Evolutionary conservation across 2,797 vertebrate species (phyloP), one percentile per base, ranked within the genome.

Genomic region (Acridotheres tristis): DNA sequence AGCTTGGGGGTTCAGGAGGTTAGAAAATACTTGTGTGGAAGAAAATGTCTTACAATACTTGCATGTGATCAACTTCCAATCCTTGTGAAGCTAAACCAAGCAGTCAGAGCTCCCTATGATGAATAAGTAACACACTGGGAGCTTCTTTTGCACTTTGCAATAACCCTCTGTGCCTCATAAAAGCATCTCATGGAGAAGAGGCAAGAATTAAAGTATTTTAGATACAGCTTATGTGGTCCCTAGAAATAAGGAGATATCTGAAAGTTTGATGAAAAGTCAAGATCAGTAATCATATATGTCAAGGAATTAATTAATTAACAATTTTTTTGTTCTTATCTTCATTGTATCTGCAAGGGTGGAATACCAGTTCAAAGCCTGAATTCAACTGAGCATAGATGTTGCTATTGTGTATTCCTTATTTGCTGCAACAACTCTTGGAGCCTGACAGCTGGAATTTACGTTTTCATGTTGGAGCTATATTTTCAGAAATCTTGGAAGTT

Each of bases 401-500:
- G 48, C 14, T 75, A 22, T 57, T 51, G 5, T 58, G 61, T 51
- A 58, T 58, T 40, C 30, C 40, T 81, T 81, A 45, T 81, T 40
- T 68, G 13, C 26, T 86, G 42, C 50, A 88, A 61, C 22, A 54
- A 5, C 5, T 30, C 22, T 59, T 48, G 30, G 51, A 93, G 9
- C 27, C 8, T 69, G 72, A 47, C 16, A 75, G 65, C 34, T 92
- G 65, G 50, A 89, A 93, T 80, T 80, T 81, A 75, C 10, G 51
- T 77, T 96, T 83, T 81, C 54, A 53, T 38, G 29, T 48, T 81
- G 47, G 25, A 85, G 18, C 20, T 91, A 11, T 85, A 73, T 78
- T 93, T 94, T 91, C 66, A 84, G 27, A 81, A 92, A 92, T 88
- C 54, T 42, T 66, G 63, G 29, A 92, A 90, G n/a, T 79, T 75